Base-by-base conservation (phyloP, 2,888 invertebrate species). In the Chrysotoxum bicinctum region DNA sequence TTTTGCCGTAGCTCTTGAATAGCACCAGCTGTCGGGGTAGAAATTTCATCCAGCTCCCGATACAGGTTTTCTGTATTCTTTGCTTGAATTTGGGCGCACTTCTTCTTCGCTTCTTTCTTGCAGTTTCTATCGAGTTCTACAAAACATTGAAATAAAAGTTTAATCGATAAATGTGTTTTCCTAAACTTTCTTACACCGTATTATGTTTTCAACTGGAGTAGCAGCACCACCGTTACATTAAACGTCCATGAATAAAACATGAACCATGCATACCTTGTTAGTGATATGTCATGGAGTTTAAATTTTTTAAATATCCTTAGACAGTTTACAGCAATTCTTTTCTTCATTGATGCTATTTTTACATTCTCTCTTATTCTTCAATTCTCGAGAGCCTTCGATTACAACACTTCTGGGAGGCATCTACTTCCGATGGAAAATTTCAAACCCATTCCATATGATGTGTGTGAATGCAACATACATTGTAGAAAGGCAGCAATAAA, bases 231-330 rank as follows among this genome's bases (percentile, higher is more conserved):
- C 32, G 37, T 21, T 14, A 10, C 8, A 10, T 40, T 37, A 56
- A 30, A 4, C 37, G 23, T 32, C 12, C 10, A 48, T 58, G 9
- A 23, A 70, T 14, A 60, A 23, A 43, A 16, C 6, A 43, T 30
- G 10, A 4, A 62, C 45, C 64, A 68, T 66, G 45, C 26, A 64
- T 2, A 3, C 12, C 2, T 14, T 58, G 56, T 10, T 1, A 10
- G 8, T 10, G 26, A 48, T 64, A 66, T 60, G 50, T 73, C 62
- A 52, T 50, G 40, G 50, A 54, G 74, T 54, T 80, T 48, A 48
- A 60, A 26, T 62, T 62, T 69, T 48, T 69, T n/a, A 69, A 62
- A 80, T 74, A 80, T 74, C 68, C 68, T 62, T 14, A 74, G 74
- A 74, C 58, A 62, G 56, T 58, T 80, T 26, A 23, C 35, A 66